Evolutionary conservation across 2,113 vertebrate genomes (phyloP).

Genomic region (Anser brachyrhynchus): DNA sequence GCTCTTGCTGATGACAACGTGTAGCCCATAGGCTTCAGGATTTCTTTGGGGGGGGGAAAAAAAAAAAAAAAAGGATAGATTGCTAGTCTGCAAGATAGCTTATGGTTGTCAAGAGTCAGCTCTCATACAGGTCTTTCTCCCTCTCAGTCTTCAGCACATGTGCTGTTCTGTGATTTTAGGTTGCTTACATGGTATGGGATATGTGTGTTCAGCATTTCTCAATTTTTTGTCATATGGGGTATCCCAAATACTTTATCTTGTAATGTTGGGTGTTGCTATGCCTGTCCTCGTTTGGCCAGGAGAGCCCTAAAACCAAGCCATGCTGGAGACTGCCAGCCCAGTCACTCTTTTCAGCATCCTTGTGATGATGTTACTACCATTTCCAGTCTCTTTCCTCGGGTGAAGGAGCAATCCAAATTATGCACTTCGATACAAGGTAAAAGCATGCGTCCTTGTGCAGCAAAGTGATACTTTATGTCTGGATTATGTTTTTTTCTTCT

Average conservation of each 20-base stretch:
- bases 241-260: too few species aligned
- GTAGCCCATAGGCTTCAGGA: background rate
- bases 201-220: background rate
- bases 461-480: accelerated
- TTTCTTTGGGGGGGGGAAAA: background rate
- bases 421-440: background rate
- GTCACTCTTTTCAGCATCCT: background rate
- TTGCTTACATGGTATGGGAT: background rate
- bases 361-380: background rate
- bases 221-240: background rate
- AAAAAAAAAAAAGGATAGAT: background rate
- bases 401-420: background rate
- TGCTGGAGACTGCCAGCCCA: background rate
- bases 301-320: accelerated
- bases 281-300: background rate
- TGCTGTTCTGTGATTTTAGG: background rate
- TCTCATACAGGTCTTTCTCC: background rate
- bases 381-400: background rate
- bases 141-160: background rate
- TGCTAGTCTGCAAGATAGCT: background rate
- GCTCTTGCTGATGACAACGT: background rate
- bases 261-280: background rate
- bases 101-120: background rate
- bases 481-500: background rate
- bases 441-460: background rate